Conservation (phyloP, 2,797 vertebrate genomes). For the Heteromormyrus szaboi region DNA sequence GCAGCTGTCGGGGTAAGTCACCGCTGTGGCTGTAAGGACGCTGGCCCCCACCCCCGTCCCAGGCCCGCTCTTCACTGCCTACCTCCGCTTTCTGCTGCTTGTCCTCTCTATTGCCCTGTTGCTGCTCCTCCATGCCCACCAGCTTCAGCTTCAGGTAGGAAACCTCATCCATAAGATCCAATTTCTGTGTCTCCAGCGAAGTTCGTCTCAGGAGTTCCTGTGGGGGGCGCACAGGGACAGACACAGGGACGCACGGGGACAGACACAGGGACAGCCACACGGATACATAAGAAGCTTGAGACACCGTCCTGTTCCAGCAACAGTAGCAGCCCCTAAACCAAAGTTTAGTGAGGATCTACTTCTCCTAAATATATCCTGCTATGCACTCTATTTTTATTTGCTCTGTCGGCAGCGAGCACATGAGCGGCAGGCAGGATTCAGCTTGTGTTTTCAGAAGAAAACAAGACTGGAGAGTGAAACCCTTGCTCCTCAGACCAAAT, state of each 20-base stretch:
- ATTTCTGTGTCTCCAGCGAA: conserved; percentile 85
- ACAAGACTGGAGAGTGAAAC: not conserved
- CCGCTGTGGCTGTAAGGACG: not conserved
- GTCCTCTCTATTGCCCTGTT: conserved; percentile 75
- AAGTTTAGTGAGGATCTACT: conserved; percentile 54
- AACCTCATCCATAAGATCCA: conserved; percentile 87
- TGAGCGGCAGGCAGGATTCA: not conserved
- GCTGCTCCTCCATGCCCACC: conserved; percentile 86
- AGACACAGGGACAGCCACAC: not conserved
- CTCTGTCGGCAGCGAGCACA: conserved; percentile 47
- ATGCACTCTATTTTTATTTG: conserved; percentile 74
- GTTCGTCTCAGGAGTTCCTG: conserved; percentile 77
- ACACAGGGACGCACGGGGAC: conserved; percentile 24
- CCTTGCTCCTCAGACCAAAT: not conserved
- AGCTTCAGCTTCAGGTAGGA: conserved; percentile 90
- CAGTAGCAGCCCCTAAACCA: conserved; percentile 48
- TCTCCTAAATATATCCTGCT: conserved; percentile 73
- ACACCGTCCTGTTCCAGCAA: conserved; percentile 20
- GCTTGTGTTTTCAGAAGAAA: not conserved
- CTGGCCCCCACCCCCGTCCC: not conserved
- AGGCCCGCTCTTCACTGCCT: not conserved
- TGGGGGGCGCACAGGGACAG: conserved; percentile 8
- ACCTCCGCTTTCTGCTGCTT: conserved; percentile 95
- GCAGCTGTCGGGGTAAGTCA: not conserved
- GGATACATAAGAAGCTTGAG: conserved; percentile 21